Evolutionary conservation across 2,888 invertebrate genomes (phyloP).

Genomic region (Candidula unifasciata): DNA sequence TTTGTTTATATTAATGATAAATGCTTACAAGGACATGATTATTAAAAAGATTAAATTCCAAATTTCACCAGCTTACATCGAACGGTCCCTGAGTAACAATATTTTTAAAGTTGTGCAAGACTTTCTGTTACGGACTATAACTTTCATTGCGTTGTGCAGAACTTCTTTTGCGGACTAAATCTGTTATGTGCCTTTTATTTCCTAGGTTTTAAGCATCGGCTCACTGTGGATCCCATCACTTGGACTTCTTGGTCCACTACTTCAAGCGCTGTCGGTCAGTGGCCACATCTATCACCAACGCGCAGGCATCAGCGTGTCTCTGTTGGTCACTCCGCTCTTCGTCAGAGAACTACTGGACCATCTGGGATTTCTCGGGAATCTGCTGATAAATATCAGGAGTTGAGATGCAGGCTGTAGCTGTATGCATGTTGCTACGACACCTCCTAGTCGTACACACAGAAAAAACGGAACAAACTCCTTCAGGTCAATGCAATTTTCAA

Average conservation of each 20-base stretch:
- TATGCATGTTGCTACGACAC: conserved; percentile 30
- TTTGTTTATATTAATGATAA: no score
- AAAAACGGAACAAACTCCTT: no score
- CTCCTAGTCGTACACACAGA: background rate
- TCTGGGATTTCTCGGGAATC: conserved; percentile 25
- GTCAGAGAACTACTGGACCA: conserved; percentile 22
- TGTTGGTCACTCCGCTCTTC: conserved; percentile 23
- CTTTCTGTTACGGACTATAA: no score
- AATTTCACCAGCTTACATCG: no score
- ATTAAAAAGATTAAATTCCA: no score
- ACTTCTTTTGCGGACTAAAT: no score
- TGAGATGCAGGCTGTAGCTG: conserved; percentile 31
- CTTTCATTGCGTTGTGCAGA: no score
- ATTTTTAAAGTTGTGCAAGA: no score
- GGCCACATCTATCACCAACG: conserved; percentile 44
- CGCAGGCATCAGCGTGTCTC: conserved; percentile 40
- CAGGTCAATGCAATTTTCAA: no score
- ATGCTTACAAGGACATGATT: no score
- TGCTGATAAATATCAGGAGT: conserved; percentile 23
- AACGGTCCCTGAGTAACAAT: no score
- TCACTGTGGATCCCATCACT: conserved; percentile 41
- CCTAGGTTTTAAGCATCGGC: conserved; percentile 42
- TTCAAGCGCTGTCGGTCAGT: conserved; percentile 41
- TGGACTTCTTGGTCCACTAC: conserved; percentile 45
- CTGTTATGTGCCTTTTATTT: no score